Base-by-base conservation (phyloP, 2,797 vertebrate genomes). In the Chelonia mydas region DNA sequence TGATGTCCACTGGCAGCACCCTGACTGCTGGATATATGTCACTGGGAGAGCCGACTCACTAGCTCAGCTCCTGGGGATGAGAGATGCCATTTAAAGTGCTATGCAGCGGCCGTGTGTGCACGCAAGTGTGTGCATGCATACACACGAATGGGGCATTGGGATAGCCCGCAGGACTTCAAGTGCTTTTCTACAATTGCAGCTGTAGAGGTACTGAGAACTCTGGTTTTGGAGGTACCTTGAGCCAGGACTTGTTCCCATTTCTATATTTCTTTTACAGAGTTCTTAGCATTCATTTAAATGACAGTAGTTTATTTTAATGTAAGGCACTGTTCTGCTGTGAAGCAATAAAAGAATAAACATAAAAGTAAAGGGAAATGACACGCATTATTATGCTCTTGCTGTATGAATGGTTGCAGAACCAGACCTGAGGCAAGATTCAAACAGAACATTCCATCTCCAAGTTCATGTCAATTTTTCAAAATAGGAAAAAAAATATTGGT, bases 101-200 rank as follows among this genome's bases (percentile, higher is more conserved):
- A 1, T 80, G 50, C 6, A 68, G 41, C 31, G 86, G 84, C 59
- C 2, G 0, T 7, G 6, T 3, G 0, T 55, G 3, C 47, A 37
- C 23, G 11, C 27, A 54, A 59, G 37, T 6, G 7, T 37, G 45
- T 81, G 55, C 28, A 54, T 27, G 10, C 49, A n/a, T n/a, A 33
- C 31, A 65, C n/a, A 7, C 37, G 68, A 49, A 41, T 25, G 41
- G 65, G 12, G 13, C 77, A 7, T 19, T 17, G 81, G 41, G 21
- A 2, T 8, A 84, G 65, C 49, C 33, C 65, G 84, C 0, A 0
- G 51, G n/a, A 33, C n/a, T 91, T 65, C 13, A 81, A 61, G 23
- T 11, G 28, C 4, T 65, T 80, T 86, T 25, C 41, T 54, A 57
- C 6, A 4, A 87, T 92, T 92, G 45, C 57, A 74, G 72, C 72